Percentiles rank a stretch among this genome's conserved stretches.
phyloP scores from a whole-genome alignment of 2,113 vertebrate genomes.

The Neopipo cinnamomea region DNA sequence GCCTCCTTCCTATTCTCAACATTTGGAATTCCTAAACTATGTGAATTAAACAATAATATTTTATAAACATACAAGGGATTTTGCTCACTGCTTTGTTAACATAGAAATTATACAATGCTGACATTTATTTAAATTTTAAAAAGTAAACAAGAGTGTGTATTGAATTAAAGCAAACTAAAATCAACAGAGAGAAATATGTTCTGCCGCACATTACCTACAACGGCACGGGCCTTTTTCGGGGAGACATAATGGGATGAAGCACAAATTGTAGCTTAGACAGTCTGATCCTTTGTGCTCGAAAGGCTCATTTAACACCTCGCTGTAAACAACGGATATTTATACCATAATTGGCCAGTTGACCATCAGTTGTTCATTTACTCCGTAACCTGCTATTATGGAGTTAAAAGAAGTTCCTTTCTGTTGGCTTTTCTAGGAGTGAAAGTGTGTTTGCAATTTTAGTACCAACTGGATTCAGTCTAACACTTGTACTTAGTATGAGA shows the following conservation, averaged over 20 bases:
- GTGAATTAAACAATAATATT: constrained; percentile 90
- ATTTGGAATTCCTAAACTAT: constrained; percentile 90
- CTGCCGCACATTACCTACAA: constrained; percentile 65
- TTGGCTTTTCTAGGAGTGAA: constrained; percentile 65
- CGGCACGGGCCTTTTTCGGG: constrained; percentile 68
- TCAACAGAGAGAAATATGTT: constrained; percentile 79
- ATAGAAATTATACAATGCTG: constrained; percentile 89
- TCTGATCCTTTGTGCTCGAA: constrained; percentile 72
- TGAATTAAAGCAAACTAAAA: constrained; percentile 86
- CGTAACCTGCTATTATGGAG: constrained; percentile 76
- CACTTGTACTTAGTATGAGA: constrained; percentile 70
- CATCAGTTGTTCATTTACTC: constrained; percentile 69
- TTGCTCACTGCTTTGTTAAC: constrained; percentile 89
- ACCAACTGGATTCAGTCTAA: constrained; percentile 70
- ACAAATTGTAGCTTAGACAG: constrained; percentile 76
- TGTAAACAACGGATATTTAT: constrained; percentile 79
- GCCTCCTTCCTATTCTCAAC: constrained; percentile 88
- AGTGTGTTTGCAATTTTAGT: constrained; percentile 75
- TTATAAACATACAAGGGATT: constrained; percentile 90
- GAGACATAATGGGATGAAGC: constrained; percentile 72
- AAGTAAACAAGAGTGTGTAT: constrained; percentile 85
- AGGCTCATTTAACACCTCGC: constrained; percentile 76
- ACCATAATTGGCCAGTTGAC: constrained; percentile 78
- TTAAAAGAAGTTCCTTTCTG: constrained; percentile 76
- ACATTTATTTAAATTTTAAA: constrained; percentile 89